phyloP scores from a whole-genome alignment of 2,888 invertebrate genomes.

The Melipona bicolor region DNA sequence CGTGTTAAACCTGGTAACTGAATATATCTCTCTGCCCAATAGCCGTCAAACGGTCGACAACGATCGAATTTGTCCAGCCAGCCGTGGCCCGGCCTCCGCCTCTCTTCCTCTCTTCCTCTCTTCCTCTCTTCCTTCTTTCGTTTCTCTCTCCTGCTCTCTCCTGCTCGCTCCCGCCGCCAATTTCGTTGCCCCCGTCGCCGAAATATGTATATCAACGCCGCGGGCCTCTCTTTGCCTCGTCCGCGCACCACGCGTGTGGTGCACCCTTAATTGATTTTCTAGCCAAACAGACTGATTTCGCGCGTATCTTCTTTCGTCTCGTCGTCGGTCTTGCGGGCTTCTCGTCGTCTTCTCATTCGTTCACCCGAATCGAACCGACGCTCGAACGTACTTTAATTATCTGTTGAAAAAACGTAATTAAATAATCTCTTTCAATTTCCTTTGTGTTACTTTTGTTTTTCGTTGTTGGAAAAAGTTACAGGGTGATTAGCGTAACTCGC shows the following conservation, averaged over 20 bases:
- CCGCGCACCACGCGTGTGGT: conserved; percentile 2
- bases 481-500: too few relatives aligned
- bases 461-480: too few relatives aligned
- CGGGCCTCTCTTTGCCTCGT: conserved; percentile 38
- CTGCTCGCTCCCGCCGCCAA: conserved; percentile 21
- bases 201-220: conserved; percentile 58
- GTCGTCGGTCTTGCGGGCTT: too few relatives aligned
- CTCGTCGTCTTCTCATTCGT: neutral
- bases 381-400: too few relatives aligned
- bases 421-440: too few relatives aligned
- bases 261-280: conserved; percentile 49
- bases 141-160: conserved; percentile 36
- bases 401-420: too few relatives aligned
- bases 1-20: conserved; percentile 80
- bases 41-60: conserved; percentile 80
- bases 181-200: conserved; percentile 53
- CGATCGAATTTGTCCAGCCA: conserved; percentile 80
- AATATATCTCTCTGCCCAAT: conserved; percentile 80
- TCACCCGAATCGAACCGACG: too few relatives aligned
- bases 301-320: conserved; percentile 1
- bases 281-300: conserved; percentile 22
- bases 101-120: conserved; percentile 46
- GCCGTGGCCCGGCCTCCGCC: conserved; percentile 60
- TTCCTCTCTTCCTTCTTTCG: conserved; percentile 31
- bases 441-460: too few relatives aligned